Conservation (phyloP, 1,140 invertebrate genomes). For the Neodiprion virginianus region DNA sequence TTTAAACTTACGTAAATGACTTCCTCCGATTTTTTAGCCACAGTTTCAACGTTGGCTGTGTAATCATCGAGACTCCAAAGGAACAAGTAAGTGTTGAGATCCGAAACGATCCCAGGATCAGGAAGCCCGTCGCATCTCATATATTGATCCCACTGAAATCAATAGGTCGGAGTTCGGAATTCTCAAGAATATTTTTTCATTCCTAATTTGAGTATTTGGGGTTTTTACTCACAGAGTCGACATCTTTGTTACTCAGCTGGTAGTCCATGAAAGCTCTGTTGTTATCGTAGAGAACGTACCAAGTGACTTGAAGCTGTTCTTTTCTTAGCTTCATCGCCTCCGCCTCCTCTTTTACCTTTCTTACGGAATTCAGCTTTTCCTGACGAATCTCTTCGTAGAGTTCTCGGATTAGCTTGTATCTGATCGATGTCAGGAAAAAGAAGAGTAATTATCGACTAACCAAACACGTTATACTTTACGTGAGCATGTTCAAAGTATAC, state of each 20-base stretch:
- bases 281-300: conserved; percentile 24
- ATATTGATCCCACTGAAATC: conserved; percentile 66
- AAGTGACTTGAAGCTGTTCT: conserved; percentile 39
- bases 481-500: too few species aligned
- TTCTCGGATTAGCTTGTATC: conserved; percentile 39
- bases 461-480: too few species aligned
- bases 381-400: conserved; percentile 46
- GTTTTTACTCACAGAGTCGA: conserved; percentile 39
- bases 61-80: conserved; percentile 65
- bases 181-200: not conserved
- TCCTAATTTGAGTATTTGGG: not conserved
- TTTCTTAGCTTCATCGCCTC: conserved; percentile 29
- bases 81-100: conserved; percentile 70
- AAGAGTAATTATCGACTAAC: not conserved
- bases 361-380: conserved; percentile 39
- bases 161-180: not conserved
- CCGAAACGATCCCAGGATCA: conserved; percentile 62
- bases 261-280: conserved; percentile 35
- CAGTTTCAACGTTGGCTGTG: conserved; percentile 51
- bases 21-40: conserved; percentile 43
- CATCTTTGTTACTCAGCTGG: conserved; percentile 22
- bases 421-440: not conserved
- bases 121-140: conserved; percentile 71
- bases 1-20: conserved; percentile 45
- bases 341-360: conserved; percentile 29